Percentiles rank a stretch among this genome's conserved stretches.
phyloP scores from a whole-genome alignment of 2,888 invertebrate species.

The Acanthosepion lycidas region DNA sequence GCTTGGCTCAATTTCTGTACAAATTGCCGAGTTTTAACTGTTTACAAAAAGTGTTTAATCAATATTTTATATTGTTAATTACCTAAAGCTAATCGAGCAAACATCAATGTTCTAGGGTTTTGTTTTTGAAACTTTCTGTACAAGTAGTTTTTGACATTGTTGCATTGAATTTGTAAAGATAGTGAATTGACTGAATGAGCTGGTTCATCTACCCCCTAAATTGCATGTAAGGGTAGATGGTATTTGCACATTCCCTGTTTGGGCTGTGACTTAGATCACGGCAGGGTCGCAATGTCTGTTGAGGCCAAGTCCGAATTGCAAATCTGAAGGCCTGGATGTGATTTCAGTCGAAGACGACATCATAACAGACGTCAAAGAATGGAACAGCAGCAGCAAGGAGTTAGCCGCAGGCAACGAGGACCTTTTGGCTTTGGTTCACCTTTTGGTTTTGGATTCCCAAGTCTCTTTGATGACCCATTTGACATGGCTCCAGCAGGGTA shows the following conservation, averaged over 20 bases:
- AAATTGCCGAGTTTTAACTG: not conserved
- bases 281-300: not conserved
- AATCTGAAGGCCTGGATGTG: conserved; percentile 40
- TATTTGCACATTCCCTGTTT: conserved; percentile 33
- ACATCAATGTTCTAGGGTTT: not conserved
- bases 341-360: conserved; percentile 47
- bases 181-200: not conserved
- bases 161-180: not conserved
- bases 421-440: conserved; percentile 38
- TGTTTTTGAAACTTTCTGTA: not conserved
- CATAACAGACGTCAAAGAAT: conserved; percentile 46
- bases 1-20: too few relatives aligned
- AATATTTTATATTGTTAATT: not conserved
- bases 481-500: conserved; percentile 47
- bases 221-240: conserved; percentile 1
- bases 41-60: not conserved
- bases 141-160: not conserved
- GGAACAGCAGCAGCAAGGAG: conserved; percentile 48
- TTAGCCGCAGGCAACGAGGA: conserved; percentile 42
- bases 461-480: conserved; percentile 63
- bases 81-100: not conserved
- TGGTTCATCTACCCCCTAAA: not conserved
- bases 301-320: not conserved
- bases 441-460: conserved; percentile 58
- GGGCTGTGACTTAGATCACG: not conserved